Evolutionary conservation across 2,888 invertebrate genomes (phyloP).

Genomic region (Liodrosophila aerea): DNA sequence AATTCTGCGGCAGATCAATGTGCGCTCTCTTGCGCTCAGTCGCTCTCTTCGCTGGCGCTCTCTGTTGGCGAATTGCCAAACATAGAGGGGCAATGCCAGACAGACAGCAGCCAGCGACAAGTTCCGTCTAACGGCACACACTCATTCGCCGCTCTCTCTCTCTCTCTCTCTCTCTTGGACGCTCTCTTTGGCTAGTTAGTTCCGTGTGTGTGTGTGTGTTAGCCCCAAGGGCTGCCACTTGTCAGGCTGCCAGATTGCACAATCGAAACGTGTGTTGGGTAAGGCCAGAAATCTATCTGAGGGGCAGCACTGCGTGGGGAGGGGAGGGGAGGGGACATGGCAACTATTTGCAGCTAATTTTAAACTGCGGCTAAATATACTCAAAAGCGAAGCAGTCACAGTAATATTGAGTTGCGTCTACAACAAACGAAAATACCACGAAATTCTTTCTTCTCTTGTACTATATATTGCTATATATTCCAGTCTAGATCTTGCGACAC

Average conservation of each 20-base stretch:
- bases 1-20: not conserved
- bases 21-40: not conserved
- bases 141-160: not conserved
- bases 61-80: slow-evolving; percentile 57
- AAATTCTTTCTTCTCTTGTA: no score
- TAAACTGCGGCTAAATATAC: slow-evolving; percentile 14
- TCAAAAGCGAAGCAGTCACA: not conserved
- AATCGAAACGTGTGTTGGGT: slow-evolving; percentile 53
- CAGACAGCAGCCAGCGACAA: slow-evolving; percentile 54
- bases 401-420: not conserved
- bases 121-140: slow-evolving; percentile 49
- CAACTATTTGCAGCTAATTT: slow-evolving; percentile 18
- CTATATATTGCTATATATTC: slow-evolving; percentile 4
- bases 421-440: slow-evolving; percentile 1
- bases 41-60: slow-evolving; percentile 5
- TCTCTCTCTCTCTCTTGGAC: slow-evolving; percentile 4
- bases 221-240: slow-evolving; percentile 54
- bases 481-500: slow-evolving; percentile 20
- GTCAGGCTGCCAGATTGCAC: slow-evolving; percentile 68
- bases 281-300: slow-evolving; percentile 50
- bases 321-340: not conserved
- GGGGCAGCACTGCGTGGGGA: not conserved
- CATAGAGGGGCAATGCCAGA: slow-evolving; percentile 47
- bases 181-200: not conserved
- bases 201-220: not conserved